Evolutionary conservation across 2,797 vertebrate species (phyloP).

Genomic region (Perodicticus potto): DNA sequence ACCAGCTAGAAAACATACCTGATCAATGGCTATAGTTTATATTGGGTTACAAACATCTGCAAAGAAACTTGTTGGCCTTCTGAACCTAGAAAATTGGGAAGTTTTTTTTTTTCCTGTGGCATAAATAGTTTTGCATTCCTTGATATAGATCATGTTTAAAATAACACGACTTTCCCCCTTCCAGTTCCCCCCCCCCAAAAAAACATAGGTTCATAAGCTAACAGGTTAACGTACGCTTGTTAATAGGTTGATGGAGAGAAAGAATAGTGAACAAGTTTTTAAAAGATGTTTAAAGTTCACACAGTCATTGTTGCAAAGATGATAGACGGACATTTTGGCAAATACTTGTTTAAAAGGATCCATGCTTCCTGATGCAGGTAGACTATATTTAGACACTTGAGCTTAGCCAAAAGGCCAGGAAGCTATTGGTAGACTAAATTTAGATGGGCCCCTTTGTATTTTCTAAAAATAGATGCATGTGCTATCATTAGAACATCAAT

Average conservation of each 20-base stretch:
- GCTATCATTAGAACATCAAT: neutral
- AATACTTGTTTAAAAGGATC: neutral
- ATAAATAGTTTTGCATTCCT: slow-evolving; percentile 46
- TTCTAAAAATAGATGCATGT: slow-evolving; percentile 15
- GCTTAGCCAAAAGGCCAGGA: no score
- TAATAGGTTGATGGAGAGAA: slow-evolving; percentile 48
- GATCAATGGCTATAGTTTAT: neutral
- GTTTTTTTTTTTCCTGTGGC: neutral
- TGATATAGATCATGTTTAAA: slow-evolving; percentile 53
- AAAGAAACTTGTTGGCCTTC: neutral
- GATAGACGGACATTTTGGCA: slow-evolving; percentile 23
- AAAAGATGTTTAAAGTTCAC: slow-evolving; percentile 41
- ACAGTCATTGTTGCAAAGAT: neutral
- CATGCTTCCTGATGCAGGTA: neutral
- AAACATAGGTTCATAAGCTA: slow-evolving; percentile 8
- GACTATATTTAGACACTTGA: neutral
- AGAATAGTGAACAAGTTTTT: neutral
- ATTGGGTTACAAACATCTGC: neutral
- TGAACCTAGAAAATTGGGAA: neutral
- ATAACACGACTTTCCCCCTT: slow-evolving; percentile 42
- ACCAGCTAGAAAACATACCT: slow-evolving; percentile 32
- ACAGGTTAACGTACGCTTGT: neutral
- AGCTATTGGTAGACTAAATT: neutral
- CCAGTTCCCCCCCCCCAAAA: no score
- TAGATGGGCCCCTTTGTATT: neutral